These are phyloP conservation scores for Epiblema foenella DNA, from an alignment of 2,888 invertebrate genomes.

Conservation along the genomic window DNA sequence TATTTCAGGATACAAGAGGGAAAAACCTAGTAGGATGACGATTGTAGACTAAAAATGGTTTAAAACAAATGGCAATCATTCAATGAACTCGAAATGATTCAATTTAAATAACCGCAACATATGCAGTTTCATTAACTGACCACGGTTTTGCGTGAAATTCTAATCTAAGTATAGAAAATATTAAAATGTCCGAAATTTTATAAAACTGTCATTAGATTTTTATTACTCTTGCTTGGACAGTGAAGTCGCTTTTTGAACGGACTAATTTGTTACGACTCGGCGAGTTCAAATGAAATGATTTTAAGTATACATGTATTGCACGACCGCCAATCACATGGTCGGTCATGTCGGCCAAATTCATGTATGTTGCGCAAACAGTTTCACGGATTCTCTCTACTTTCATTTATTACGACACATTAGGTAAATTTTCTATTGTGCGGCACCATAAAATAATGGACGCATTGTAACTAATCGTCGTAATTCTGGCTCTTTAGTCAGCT, in stretches of 20 bases:
- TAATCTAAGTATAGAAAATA: slow-evolving; percentile 29
- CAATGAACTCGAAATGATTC: neutral
- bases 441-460: slow-evolving; percentile 26
- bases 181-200: too few relatives aligned
- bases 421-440: slow-evolving; percentile 50
- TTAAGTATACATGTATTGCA: too few relatives aligned
- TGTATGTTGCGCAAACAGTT: slow-evolving; percentile 57
- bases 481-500: neutral
- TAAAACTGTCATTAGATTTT: too few relatives aligned
- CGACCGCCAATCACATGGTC: too few relatives aligned
- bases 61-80: too few relatives aligned
- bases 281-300: too few relatives aligned
- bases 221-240: too few relatives aligned
- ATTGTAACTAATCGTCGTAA: neutral
- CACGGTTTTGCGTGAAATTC: slow-evolving; percentile 27
- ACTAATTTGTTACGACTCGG: too few relatives aligned
- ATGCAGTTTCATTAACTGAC: slow-evolving; percentile 3
- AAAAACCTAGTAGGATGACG: too few relatives aligned
- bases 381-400: slow-evolving; percentile 65
- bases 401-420: slow-evolving; percentile 61
- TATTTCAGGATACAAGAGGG: too few relatives aligned
- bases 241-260: too few relatives aligned
- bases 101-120: neutral
- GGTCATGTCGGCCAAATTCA: slow-evolving; percentile 53
- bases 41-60: too few relatives aligned